Evolutionary conservation across 2,797 vertebrate species (phyloP), one percentile per base, ranked within the genome.

Genomic region (Diglossa cyanea): DNA sequence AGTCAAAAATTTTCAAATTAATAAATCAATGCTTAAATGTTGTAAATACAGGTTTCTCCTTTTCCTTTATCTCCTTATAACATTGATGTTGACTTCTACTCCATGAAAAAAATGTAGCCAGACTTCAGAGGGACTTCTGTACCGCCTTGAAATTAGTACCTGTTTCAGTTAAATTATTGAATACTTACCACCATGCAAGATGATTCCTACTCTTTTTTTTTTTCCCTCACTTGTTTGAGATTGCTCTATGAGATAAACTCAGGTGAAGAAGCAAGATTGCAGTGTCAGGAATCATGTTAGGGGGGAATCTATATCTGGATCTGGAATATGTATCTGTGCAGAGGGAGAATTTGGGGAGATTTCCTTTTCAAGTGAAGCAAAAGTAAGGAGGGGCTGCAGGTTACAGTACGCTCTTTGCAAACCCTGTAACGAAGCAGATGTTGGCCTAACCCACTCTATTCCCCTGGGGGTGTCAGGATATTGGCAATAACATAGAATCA

Each of bases 121-220:
- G 63, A 94, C 81, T 96, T 97, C 86, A 97, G 65, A 88, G 88
- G 60, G n/a, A 96, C 78, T 93, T 96, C 65, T 67, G 15, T 72
- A 90, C 77, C 70, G 84, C 93, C 88, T 97, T 96, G 93, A 96
- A 96, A 96, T 97, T 95, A 95, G 65, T 95, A 96, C 89, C 39
- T 82, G 77, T 98, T 97, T 93, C 83, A 90, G 54, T 97, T 97
- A 90, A 96, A 91, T 96, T 97, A 94, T 74, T 95, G 84, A 96
- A 86, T 91, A 95, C 72, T 97, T 96, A 96, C 96, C 89, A 88
- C 81, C 53, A 61, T 90, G 86, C 86, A 91, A 58, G 95, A 78
- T 80, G 75, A 62, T 94, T 96, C 97, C 93, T 86, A 35, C 25
- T 90, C 88, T 96, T 98, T 97, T 48, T 31, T 18, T 21, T 25